Conservation (phyloP, 2,113 vertebrate genomes). For the Procapra przewalskii region DNA sequence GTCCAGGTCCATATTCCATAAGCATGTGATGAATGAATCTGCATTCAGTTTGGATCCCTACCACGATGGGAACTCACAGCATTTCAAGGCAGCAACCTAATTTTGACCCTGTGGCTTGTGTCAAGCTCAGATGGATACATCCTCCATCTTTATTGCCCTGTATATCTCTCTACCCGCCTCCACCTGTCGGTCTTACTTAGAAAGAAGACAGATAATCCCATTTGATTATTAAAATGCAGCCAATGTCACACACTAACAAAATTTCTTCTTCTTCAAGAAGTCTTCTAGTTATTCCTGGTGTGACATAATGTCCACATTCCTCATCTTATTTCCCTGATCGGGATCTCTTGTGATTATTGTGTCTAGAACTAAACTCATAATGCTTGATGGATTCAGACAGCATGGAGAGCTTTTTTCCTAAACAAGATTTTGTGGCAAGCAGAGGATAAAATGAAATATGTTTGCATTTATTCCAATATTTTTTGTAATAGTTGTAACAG, state of each 20-base stretch:
- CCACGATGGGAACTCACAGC: not conserved
- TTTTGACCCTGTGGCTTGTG: not conserved
- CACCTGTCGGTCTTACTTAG: not conserved
- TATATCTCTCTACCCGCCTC: not conserved
- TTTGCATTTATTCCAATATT: not conserved
- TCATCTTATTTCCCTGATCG: not conserved
- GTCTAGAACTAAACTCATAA: not conserved
- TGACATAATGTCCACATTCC: not conserved
- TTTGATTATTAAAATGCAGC: not conserved
- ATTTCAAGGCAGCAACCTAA: not conserved
- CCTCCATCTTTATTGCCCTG: not conserved
- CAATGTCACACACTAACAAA: not conserved
- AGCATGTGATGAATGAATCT: slow-evolving; percentile 22
- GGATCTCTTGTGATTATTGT: not conserved
- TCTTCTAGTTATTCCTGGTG: not conserved
- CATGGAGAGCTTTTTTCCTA: not conserved
- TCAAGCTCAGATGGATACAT: not conserved
- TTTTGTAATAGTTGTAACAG: not conserved
- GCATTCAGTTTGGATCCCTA: not conserved
- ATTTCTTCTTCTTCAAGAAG: not conserved
- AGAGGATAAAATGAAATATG: not conserved
- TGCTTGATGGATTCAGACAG: not conserved
- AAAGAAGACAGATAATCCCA: not conserved
- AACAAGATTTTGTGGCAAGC: not conserved
- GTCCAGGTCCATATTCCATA: not conserved